Conservation (phyloP, 2,113 vertebrate species). For the Odontophorus gujanensis region DNA sequence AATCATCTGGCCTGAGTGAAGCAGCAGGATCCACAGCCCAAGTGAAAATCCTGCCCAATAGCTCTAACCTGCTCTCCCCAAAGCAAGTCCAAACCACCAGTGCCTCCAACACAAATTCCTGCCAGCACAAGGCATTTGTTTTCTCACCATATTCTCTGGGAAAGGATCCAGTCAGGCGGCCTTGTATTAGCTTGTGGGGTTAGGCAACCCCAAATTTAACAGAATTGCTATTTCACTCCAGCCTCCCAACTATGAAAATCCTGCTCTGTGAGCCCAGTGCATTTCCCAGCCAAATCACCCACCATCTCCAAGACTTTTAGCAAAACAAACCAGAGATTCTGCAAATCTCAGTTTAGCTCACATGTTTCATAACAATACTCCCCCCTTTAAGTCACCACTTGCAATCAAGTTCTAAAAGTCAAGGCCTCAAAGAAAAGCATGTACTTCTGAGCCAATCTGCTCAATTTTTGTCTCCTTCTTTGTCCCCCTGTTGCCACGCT, state of each 20-base stretch:
- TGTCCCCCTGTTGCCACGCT: background rate
- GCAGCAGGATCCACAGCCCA: background rate
- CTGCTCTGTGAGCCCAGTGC: background rate
- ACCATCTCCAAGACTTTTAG: background rate
- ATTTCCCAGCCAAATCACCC: background rate
- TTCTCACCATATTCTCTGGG: constrained; percentile 1
- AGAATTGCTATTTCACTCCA: background rate
- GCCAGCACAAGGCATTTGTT: background rate
- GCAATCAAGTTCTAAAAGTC: background rate
- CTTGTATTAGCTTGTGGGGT: constrained; percentile 1
- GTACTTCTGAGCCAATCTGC: background rate
- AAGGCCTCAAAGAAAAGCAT: background rate
- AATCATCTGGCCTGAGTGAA: background rate
- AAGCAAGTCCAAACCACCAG: background rate
- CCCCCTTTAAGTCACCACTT: background rate
- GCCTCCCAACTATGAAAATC: background rate
- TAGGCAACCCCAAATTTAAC: constrained; percentile 20
- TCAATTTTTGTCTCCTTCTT: background rate
- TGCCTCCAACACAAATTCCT: background rate
- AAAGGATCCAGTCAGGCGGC: constrained; percentile 21
- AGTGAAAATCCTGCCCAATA: background rate
- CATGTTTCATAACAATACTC: background rate
- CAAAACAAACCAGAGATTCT: constrained; percentile 12
- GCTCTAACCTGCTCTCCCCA: background rate
- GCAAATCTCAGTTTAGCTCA: constrained; percentile 1